Base-by-base conservation (phyloP, 2,797 vertebrate genomes). In the Xerus rutilus region DNA sequence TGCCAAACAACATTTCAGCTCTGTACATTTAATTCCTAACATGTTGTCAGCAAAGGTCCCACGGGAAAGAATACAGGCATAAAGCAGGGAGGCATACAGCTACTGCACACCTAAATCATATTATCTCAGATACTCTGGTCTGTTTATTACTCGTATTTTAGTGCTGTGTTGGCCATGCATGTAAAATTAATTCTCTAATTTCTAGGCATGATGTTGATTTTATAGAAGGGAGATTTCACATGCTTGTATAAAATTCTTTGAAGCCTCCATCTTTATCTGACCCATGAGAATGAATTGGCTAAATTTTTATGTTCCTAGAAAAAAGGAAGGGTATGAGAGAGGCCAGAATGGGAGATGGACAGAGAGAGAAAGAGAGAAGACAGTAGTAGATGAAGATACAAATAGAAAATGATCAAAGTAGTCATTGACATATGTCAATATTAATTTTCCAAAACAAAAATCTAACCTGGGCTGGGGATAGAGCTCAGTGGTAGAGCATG, bases 171-270 rank as follows among this genome's bases (percentile, higher is more conserved):
- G 85, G 47, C 54, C 30, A 84, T 15, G 77, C n/a, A 70, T 54
- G 52, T 49, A 70, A 77, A 79, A 88, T 93, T 91, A 86, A 81
- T 84, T 93, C 52, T 94, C 65, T 96, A 43, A 90, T 92, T 82
- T 93, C 39, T 59, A 64, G 15, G 67, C 45, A 92, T 59, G 10
- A 59, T 52, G 39, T 45, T 72, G 49, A 72, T 83, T 17, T 67
- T 59, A 69, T 2, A 3, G 32, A 54, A 21, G 5, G 35, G 15
- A 47, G 11, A 81, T 86, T 97, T 96, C 14, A 65, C 28, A 77
- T 15, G 21, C 17, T 86, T 87, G 93, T 69, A 83, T 86, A 65
- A 92, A 90, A 72, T 70, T 5, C 35, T 76, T 86, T 77, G 74
- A 62, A 20, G 17, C 14, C 14, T 77, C 39, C 20, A n/a, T 73